A percentile compares a stretch with the other conserved stretches of the same genome.
Evolutionary conservation across 2,888 invertebrate genomes (phyloP).

Genomic region (Pocota personata): DNA sequence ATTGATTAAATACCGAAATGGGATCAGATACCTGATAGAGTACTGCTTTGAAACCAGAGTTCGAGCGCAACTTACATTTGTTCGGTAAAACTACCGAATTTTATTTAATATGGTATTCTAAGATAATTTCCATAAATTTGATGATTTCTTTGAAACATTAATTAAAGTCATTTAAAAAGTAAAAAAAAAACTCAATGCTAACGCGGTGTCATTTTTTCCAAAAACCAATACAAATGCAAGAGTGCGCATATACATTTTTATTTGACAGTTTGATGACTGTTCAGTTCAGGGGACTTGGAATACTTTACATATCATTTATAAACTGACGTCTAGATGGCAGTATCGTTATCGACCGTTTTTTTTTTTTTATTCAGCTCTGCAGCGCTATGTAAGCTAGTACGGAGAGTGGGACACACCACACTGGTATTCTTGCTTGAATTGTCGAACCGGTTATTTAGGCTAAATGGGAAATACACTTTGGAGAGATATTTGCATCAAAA

Average conservation of each 20-base stretch:
- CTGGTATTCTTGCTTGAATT: no score
- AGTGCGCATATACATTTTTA: not conserved
- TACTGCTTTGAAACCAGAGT: not conserved
- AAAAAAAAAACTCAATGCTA: constrained; percentile 7
- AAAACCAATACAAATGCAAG: not conserved
- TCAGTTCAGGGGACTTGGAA: not conserved
- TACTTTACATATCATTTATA: not conserved
- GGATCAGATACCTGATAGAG: not conserved
- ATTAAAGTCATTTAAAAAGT: not conserved
- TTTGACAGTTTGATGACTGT: constrained; percentile 1
- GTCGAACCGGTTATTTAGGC: no score
- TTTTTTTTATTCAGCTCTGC: no score
- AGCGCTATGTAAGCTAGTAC: no score
- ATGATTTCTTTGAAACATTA: not conserved
- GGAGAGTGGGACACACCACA: no score
- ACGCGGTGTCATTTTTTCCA: constrained; percentile 34
- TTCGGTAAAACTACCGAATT: not conserved
- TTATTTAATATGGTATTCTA: not conserved
- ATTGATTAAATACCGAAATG: constrained; percentile 9
- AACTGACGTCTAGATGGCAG: not conserved
- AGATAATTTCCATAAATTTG: not conserved
- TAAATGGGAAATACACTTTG: no score
- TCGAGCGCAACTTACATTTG: not conserved
- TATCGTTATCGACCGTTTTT: no score
- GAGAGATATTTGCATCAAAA: no score